Percentiles rank a stretch among this genome's conserved stretches.
These are phyloP conservation scores for Latrodectus hesperus DNA, from an alignment of 2,888 invertebrate genomes.

Conservation along the genomic window DNA sequence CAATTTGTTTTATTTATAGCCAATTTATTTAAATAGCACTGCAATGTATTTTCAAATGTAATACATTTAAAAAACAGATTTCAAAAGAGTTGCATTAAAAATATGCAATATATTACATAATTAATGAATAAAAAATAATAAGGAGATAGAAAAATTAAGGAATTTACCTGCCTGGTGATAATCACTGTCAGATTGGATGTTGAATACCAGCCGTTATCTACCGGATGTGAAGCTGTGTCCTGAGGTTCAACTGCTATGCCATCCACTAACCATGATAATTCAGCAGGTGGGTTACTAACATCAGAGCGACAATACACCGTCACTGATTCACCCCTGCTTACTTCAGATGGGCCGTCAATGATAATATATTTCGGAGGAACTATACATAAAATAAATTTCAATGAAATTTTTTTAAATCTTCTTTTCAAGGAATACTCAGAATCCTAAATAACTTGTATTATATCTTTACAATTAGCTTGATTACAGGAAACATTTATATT, in stretches of 20 bases:
- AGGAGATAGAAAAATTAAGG: slow-evolving; percentile 2
- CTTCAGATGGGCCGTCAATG: slow-evolving; percentile 90
- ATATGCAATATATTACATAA: no score
- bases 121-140: neutral
- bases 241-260: slow-evolving; percentile 73
- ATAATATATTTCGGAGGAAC: slow-evolving; percentile 92
- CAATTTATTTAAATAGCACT: no score
- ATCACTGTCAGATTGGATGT: slow-evolving; percentile 89
- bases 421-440: no score
- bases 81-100: no score
- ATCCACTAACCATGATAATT: slow-evolving; percentile 76
- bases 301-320: slow-evolving; percentile 91
- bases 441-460: no score
- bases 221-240: slow-evolving; percentile 70
- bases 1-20: no score
- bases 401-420: no score
- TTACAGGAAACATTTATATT: no score
- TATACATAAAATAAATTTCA: slow-evolving; percentile 75
- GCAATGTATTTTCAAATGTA: no score
- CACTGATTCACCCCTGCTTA: slow-evolving; percentile 90
- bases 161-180: slow-evolving; percentile 71
- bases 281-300: slow-evolving; percentile 82
- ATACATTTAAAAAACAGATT: no score
- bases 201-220: slow-evolving; percentile 90
- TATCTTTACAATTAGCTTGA: no score